These are phyloP conservation scores for Geodia barretti DNA, from an alignment of 37 sponge, comb jelly and placozoan genomes.

Conservation along the genomic window DNA sequence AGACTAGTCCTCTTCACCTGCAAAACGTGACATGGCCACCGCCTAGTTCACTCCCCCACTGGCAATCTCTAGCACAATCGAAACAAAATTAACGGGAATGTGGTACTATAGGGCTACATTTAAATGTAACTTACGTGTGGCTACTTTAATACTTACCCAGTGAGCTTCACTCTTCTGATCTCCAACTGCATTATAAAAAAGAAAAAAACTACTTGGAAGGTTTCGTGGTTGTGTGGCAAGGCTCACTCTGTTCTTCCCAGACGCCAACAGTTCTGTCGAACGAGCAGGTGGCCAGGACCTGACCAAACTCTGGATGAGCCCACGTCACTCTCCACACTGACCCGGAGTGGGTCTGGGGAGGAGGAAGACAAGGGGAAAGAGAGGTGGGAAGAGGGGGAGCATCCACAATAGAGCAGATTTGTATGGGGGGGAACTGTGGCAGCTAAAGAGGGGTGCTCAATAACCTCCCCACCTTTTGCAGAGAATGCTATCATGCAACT, in stretches of 20 bases:
- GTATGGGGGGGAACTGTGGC: no score
- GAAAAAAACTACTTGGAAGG: neutral
- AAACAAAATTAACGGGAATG: no score
- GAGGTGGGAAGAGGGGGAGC: no score
- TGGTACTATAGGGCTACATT: no score
- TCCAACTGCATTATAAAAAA: constrained; percentile 24
- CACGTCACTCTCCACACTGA: constrained; percentile 94
- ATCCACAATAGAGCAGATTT: no score
- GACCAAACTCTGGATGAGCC: constrained; percentile 99
- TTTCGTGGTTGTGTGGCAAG: neutral
- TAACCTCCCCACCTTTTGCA: no score
- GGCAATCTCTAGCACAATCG: no score
- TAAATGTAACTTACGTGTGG: neutral
- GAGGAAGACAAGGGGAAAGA: neutral
- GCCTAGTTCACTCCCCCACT: no score
- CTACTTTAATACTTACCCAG: constrained; percentile 6
- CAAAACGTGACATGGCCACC: no score
- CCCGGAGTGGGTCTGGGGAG: constrained; percentile 71
- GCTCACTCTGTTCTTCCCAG: constrained; percentile 95
- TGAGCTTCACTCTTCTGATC: constrained; percentile 27
- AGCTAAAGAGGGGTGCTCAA: no score
- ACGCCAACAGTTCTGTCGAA: constrained; percentile 92
- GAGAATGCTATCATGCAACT: no score
- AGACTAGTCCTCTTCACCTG: constrained; percentile 82
- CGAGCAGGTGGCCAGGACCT: constrained; percentile 94